A percentile compares a stretch with the other conserved stretches of the same genome.
Evolutionary conservation across 2,797 vertebrate genomes (phyloP).

Genomic region (Trematomus bernacchii): DNA sequence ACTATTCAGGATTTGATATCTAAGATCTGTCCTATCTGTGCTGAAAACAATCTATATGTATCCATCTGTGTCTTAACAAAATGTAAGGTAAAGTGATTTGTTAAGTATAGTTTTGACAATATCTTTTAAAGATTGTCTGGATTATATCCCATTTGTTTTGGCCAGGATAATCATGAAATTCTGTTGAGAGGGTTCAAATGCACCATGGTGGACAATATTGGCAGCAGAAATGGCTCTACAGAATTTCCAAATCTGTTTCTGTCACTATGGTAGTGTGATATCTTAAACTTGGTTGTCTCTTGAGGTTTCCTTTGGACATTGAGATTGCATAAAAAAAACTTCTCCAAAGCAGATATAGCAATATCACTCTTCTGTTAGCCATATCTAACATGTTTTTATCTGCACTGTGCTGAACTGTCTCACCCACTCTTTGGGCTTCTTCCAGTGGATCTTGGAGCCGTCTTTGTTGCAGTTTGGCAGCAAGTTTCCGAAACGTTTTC

Average conservation of each 20-base stretch:
- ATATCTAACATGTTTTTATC: neutral
- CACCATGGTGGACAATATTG: neutral
- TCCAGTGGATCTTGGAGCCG: slow-evolving; percentile 14
- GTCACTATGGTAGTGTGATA: neutral
- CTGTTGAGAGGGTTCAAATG: neutral
- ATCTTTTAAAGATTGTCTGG: too few relatives aligned
- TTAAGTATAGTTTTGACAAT: too few relatives aligned
- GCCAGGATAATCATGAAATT: neutral
- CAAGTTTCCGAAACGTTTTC: neutral
- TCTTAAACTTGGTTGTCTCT: neutral
- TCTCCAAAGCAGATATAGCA: slow-evolving; percentile 2
- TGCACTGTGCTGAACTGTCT: slow-evolving; percentile 7
- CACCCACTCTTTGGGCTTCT: slow-evolving; percentile 20
- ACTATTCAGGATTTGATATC: too few relatives aligned
- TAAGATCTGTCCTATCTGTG: too few relatives aligned
- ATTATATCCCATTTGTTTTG: too few relatives aligned
- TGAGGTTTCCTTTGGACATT: neutral
- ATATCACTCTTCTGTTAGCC: neutral
- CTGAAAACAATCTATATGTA: too few relatives aligned
- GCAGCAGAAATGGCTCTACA: neutral
- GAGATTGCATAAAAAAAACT: too few relatives aligned
- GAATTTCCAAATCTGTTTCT: neutral
- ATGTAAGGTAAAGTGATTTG: too few relatives aligned
- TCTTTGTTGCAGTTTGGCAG: slow-evolving; percentile 51
- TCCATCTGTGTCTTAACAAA: too few relatives aligned